A percentile compares a stretch with the other conserved stretches of the same genome.
Evolutionary conservation across 2,888 invertebrate species (phyloP).

Genomic region (Epirrhoe tristata): DNA sequence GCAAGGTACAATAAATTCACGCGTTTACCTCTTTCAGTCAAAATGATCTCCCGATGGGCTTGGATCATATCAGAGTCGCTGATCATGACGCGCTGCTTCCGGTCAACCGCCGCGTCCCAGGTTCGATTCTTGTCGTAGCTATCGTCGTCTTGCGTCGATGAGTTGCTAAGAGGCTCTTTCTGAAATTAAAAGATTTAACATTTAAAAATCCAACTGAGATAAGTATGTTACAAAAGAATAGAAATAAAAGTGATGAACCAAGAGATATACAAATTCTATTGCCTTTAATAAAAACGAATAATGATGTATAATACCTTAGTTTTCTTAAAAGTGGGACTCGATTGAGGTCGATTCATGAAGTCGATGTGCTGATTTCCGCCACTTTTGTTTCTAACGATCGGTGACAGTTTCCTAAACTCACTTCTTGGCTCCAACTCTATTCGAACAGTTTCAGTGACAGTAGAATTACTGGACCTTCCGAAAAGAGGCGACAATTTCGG

Average conservation of each 20-base stretch:
- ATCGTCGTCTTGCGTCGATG: conserved; percentile 60
- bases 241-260: background rate
- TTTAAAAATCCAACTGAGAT: background rate
- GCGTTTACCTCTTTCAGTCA: conserved; percentile 67
- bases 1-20: conserved; percentile 10
- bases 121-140: conserved; percentile 57
- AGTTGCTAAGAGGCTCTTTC: conserved; percentile 57
- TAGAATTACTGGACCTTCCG: conserved; percentile 65
- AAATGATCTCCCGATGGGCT: conserved; percentile 65
- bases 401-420: conserved; percentile 77
- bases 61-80: conserved; percentile 63
- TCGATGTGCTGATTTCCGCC: conserved; percentile 68
- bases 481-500: conserved; percentile 78
- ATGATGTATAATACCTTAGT: conserved; percentile 56
- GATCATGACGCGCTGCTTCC: conserved; percentile 58
- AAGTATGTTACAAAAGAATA: no score
- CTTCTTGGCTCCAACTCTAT: conserved; percentile 76
- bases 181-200: conserved; percentile 27
- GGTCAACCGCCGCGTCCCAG: conserved; percentile 56
- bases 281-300: background rate
- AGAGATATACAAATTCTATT: background rate
- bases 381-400: conserved; percentile 66
- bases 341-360: conserved; percentile 75
- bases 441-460: conserved; percentile 59
- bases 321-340: conserved; percentile 71